Evolutionary conservation across 2,113 vertebrate genomes (phyloP).

Genomic region (Haemorhous mexicanus): DNA sequence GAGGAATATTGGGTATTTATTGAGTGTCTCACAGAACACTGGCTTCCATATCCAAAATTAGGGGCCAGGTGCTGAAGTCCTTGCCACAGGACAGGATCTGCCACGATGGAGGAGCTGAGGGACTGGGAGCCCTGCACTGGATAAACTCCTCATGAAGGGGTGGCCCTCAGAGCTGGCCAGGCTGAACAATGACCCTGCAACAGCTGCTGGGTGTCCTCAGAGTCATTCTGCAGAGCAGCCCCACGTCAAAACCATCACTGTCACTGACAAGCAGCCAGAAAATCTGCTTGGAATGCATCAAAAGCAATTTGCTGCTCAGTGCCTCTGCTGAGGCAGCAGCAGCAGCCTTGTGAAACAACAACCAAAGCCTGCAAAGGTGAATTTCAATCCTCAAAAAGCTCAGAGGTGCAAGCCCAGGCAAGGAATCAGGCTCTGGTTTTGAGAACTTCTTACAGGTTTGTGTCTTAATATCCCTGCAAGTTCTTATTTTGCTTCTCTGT

Average conservation of each 20-base stretch:
- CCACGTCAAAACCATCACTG: constrained; percentile 42
- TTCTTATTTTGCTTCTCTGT: neutral
- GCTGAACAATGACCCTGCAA: neutral
- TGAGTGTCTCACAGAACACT: neutral
- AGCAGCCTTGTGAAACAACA: neutral
- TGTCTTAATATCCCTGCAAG: neutral
- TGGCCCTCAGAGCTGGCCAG: neutral
- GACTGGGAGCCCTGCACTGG: neutral
- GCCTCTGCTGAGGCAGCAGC: constrained; percentile 34
- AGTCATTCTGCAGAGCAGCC: constrained; percentile 17
- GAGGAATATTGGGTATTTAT: neutral
- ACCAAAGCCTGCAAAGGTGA: neutral
- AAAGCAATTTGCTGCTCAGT: constrained; percentile 47
- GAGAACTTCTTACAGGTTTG: neutral
- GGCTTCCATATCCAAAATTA: neutral
- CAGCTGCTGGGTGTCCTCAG: constrained; percentile 34
- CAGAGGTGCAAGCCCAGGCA: neutral
- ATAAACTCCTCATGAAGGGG: neutral
- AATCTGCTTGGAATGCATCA: constrained; percentile 43
- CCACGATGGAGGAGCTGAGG: neutral
- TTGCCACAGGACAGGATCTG: neutral
- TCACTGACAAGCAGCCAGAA: constrained; percentile 19
- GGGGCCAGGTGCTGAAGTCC: neutral
- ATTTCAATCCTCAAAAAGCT: neutral
- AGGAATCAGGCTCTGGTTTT: neutral